Percentiles rank a stretch among this genome's conserved stretches.
Conservation (phyloP, 2,797 vertebrate species). For the Muscicapa comitata region DNA sequence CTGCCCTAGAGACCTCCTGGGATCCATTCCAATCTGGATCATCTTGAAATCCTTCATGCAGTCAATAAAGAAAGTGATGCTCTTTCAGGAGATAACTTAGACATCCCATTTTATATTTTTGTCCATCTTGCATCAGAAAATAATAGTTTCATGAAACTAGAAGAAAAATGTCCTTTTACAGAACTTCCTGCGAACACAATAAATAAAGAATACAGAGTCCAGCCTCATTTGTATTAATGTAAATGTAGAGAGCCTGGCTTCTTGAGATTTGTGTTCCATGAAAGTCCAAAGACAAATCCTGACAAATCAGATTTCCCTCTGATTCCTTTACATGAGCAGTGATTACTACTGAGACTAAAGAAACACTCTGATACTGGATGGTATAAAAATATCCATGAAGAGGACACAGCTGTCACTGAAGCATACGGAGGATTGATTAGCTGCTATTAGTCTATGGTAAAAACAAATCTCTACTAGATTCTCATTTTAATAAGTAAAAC, state of each 20-base stretch:
- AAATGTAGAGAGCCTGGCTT: neutral
- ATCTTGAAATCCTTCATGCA: neutral
- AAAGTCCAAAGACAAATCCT: neutral
- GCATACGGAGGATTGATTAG: neutral
- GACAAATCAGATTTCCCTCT: neutral
- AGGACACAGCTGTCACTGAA: neutral
- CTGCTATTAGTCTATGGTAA: neutral
- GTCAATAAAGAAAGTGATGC: neutral
- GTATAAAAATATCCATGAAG: constrained; percentile 18
- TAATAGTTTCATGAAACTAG: neutral
- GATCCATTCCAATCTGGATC: neutral
- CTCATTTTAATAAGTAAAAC: neutral
- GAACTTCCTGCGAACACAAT: neutral
- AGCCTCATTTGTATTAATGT: neutral
- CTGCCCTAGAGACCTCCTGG: neutral
- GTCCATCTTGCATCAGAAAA: neutral
- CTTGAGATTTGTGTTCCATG: neutral
- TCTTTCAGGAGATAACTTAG: neutral
- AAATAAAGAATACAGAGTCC: neutral
- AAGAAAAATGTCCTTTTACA: neutral
- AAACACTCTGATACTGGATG: neutral
- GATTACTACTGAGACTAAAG: neutral
- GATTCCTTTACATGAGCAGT: neutral
- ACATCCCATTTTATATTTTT: neutral
- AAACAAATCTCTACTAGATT: neutral